A percentile compares a stretch with the other conserved stretches of the same genome.
These are phyloP conservation scores for Ramphastos sulfuratus DNA, from an alignment of 2,113 vertebrate species.

Conservation along the genomic window DNA sequence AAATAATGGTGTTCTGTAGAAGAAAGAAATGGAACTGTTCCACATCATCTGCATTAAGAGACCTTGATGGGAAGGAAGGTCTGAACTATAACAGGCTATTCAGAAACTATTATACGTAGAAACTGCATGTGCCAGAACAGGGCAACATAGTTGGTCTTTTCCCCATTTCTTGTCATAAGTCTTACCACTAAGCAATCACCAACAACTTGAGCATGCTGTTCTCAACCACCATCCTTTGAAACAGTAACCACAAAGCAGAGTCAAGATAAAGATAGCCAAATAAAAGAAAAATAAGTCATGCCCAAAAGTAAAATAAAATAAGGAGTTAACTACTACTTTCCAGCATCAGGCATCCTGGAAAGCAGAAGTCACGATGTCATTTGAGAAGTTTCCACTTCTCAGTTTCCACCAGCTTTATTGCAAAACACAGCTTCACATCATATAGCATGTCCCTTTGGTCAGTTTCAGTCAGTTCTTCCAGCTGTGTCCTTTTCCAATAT, in stretches of 20 bases:
- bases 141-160: background rate
- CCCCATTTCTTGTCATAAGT: background rate
- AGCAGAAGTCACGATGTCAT: background rate
- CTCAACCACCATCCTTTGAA: background rate
- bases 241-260: background rate
- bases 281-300: background rate
- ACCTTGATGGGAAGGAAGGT: background rate
- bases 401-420: background rate
- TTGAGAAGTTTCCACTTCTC: background rate
- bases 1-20: background rate
- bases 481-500: background rate
- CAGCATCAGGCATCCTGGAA: background rate
- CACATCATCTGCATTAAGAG: background rate
- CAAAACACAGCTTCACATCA: rapidly evolving
- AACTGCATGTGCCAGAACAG: rapidly evolving
- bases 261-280: background rate
- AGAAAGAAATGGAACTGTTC: background rate
- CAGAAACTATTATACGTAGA: background rate
- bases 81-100: background rate
- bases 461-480: background rate
- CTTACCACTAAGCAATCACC: background rate
- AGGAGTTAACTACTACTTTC: background rate
- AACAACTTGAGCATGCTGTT: background rate
- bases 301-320: background rate
- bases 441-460: background rate